phyloP scores from a whole-genome alignment of 2,113 vertebrate species.

The Lagopus leucura region DNA sequence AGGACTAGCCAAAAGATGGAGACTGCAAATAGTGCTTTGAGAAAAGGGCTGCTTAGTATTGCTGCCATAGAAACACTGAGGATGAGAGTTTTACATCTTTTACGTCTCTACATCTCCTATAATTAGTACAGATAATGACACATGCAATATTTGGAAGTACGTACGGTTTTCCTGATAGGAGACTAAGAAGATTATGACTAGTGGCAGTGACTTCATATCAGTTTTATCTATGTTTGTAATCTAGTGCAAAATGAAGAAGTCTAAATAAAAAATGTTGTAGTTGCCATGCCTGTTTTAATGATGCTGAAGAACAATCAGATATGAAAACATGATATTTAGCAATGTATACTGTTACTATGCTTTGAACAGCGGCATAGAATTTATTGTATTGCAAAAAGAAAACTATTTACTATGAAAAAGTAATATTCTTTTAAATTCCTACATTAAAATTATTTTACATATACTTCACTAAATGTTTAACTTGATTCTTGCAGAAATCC shows the following conservation, averaged over 20 bases:
- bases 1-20: not conserved
- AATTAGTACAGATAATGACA: not conserved
- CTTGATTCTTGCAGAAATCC: fast-evolving
- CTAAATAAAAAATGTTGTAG: not conserved
- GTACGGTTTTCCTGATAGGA: not conserved
- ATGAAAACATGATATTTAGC: not conserved
- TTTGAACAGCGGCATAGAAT: not conserved
- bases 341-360: not conserved
- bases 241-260: not conserved
- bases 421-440: not conserved
- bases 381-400: not conserved
- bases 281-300: not conserved
- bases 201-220: not conserved
- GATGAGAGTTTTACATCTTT: not conserved
- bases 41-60: not conserved
- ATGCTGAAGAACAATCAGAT: not conserved
- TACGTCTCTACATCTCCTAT: not conserved
- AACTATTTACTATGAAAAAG: not conserved
- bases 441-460: not conserved
- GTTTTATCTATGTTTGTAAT: not conserved
- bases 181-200: not conserved
- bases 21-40: not conserved
- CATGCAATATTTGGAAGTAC: not conserved
- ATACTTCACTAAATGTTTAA: not conserved
- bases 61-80: not conserved